Evolutionary conservation across 2,888 invertebrate genomes (phyloP), one percentile per base, ranked within the genome.

Genomic region (Sisyra terminalis): DNA sequence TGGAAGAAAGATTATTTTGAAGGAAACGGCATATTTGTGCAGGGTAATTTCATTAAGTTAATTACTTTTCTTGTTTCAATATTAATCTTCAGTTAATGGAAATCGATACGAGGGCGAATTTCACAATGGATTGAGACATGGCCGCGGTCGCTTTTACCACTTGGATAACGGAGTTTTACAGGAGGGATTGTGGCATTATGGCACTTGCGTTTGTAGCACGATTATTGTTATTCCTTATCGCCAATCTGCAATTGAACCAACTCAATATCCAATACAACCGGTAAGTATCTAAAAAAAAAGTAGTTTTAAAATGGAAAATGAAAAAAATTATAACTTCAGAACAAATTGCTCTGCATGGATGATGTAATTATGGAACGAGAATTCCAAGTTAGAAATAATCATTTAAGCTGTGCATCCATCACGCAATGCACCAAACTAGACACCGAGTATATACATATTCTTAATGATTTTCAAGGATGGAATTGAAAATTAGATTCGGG

Each of bases 91-190:
- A 69, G 71, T 53, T 32, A 70, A 75, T 52, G 71, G 72, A 3
- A 73, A 75, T 51, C 64, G 76, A 39, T 80, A 75, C 53, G 76
- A 78, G 58, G 81, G 80, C 0, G 53, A 67, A 44, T 80, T 77
- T 69, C 52, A 59, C 29, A 51, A 60, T 5, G 69, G 73, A 48
- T 49, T 61, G 43, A 75, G 73, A 52, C 62, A 72, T 50, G 80
- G 80, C 1, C 55, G 63, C n/a, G 80, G 80, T 1, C 61, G 69
- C 30, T 78, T 69, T 57, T 75, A 71, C 52, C 77, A 78, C 54
- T 55, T 76, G 53, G 63, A 65, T 50, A 74, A 66, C 1, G 79
- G 78, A 0, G 78, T 78, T 55, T 54, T 75, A 47, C 78, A 79
- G 53, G 69, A 71, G 46, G 80, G 80, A 2, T 62, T 70, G 49